Conservation (phyloP, 2,888 invertebrate genomes). For the Cerceris rybyensis region DNA sequence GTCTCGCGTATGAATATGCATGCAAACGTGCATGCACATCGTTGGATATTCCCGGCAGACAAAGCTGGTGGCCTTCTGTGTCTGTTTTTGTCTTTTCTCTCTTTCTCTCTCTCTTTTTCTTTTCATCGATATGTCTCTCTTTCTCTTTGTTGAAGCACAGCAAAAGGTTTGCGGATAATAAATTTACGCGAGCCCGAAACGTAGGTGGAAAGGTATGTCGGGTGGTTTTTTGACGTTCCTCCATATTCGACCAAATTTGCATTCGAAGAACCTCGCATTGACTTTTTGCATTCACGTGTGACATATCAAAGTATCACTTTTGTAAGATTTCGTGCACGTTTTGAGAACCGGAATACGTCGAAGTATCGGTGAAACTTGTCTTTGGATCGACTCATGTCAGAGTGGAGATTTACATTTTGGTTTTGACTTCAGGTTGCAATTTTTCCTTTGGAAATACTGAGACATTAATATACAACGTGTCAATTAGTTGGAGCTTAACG, state of each 20-base stretch:
- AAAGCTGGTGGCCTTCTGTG: background rate
- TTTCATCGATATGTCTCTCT: background rate
- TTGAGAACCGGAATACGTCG: too few relatives aligned
- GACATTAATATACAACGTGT: too few relatives aligned
- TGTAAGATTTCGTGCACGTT: too few relatives aligned
- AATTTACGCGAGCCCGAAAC: slow-evolving; percentile 49
- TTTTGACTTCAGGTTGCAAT: too few relatives aligned
- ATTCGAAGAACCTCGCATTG: background rate
- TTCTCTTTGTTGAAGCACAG: slow-evolving; percentile 41
- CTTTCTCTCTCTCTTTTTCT: background rate
- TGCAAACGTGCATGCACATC: slow-evolving; percentile 21
- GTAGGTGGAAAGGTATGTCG: slow-evolving; percentile 53
- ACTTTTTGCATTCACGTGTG: background rate
- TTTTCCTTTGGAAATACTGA: too few relatives aligned
- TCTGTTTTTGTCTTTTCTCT: slow-evolving; percentile 10
- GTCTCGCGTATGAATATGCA: slow-evolving; percentile 62
- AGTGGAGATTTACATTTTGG: too few relatives aligned
- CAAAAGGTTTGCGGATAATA: slow-evolving; percentile 55
- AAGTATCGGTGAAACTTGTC: too few relatives aligned
- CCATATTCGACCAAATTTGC: too few relatives aligned
- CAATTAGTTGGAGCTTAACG: too few relatives aligned
- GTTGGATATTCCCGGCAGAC: background rate
- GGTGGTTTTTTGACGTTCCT: background rate
- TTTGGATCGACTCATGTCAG: too few relatives aligned
- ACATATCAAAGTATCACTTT: too few relatives aligned